phyloP scores from a whole-genome alignment of 2,888 invertebrate species.

The Punctoribates punctum region DNA sequence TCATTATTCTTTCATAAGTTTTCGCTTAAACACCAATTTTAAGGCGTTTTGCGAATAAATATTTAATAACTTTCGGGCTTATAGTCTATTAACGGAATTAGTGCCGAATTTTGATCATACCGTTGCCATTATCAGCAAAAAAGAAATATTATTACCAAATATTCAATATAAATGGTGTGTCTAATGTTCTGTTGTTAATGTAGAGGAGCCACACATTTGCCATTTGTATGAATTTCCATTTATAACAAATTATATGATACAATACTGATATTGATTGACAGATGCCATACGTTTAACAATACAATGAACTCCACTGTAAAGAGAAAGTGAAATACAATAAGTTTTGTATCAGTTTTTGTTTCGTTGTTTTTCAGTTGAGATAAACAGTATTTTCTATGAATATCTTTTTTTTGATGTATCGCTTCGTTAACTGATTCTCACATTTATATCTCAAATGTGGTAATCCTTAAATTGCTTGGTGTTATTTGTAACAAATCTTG shows the following conservation, averaged over 20 bases:
- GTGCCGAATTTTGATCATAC: neutral
- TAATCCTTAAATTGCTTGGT: too few relatives aligned
- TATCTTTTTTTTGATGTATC: neutral
- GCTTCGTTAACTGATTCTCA: too few relatives aligned
- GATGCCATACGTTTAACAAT: neutral
- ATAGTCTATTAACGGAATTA: neutral
- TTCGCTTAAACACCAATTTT: neutral
- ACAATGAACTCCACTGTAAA: neutral
- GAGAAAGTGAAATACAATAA: neutral
- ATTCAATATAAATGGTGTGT: neutral
- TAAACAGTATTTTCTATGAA: neutral
- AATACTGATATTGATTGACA: neutral
- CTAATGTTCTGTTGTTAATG: neutral
- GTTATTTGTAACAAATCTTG: too few relatives aligned
- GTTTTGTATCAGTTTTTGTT: neutral
- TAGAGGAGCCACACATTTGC: neutral
- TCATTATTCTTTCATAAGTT: neutral
- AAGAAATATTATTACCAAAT: neutral
- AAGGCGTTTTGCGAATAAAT: conserved; percentile 7
- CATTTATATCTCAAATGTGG: too few relatives aligned
- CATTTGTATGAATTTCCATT: neutral
- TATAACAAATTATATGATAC: conserved; percentile 17
- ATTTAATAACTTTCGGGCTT: neutral
- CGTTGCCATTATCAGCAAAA: neutral
- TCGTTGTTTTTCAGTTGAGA: neutral